A percentile compares a stretch with the other conserved stretches of the same genome.
phyloP scores from a whole-genome alignment of 2,113 vertebrate genomes.

The Mus pahari region DNA sequence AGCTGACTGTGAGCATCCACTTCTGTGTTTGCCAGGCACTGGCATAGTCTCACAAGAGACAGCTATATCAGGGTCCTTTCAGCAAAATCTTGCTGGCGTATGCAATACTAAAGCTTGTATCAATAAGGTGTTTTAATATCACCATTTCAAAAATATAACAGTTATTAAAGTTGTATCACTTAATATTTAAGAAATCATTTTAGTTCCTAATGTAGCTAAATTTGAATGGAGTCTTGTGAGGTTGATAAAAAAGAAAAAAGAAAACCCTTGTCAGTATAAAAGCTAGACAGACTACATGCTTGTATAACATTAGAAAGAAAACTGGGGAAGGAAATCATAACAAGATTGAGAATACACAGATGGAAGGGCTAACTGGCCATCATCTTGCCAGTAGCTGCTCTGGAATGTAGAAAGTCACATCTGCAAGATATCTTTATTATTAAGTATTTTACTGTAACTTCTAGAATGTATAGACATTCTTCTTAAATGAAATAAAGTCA shows the following conservation, averaged over 20 bases:
- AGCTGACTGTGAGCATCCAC: too few relatives aligned
- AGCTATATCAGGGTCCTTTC: too few relatives aligned
- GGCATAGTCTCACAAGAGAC: too few relatives aligned
- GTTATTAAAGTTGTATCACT: not conserved
- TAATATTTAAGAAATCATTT: not conserved
- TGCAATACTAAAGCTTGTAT: not conserved
- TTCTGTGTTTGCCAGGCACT: too few relatives aligned
- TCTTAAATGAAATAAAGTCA: constrained; percentile 33
- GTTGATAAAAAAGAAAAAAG: constrained; percentile 5
- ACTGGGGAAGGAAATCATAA: not conserved
- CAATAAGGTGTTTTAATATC: not conserved
- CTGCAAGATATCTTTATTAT: constrained; percentile 45
- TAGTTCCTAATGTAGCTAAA: not conserved
- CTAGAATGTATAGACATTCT: not conserved
- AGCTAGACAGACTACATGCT: not conserved
- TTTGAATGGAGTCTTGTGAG: not conserved
- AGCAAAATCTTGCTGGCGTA: too few relatives aligned
- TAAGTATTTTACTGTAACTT: not conserved
- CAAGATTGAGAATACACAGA: constrained; percentile 57
- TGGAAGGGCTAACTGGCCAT: not conserved
- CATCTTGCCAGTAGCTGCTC: constrained; percentile 34
- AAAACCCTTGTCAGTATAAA: constrained; percentile 22
- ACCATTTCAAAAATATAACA: not conserved
- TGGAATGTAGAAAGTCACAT: not conserved
- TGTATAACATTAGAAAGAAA: constrained; percentile 40